Conservation (phyloP, 2,888 invertebrate species). For the Tillus elongatus region DNA sequence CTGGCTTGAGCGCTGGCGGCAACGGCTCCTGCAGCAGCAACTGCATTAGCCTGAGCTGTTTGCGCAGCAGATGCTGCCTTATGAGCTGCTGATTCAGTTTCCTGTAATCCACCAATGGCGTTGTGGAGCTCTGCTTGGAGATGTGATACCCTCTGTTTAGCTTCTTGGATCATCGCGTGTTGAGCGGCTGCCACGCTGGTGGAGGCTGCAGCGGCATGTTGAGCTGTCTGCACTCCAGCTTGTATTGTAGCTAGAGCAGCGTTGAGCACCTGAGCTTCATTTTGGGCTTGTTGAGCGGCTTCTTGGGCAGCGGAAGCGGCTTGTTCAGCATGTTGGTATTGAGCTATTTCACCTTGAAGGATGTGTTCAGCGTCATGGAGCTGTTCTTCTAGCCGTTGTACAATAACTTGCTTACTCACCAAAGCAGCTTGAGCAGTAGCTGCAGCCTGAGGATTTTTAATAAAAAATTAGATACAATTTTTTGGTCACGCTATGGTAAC, state of each 20-base stretch:
- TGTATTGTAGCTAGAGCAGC: slow-evolving; percentile 50
- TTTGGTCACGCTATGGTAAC: too few species aligned
- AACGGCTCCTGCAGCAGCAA: slow-evolving; percentile 60
- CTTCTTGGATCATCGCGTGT: slow-evolving; percentile 62
- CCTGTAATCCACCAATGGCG: slow-evolving; percentile 59
- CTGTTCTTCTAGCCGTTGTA: slow-evolving; percentile 54
- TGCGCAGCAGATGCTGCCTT: slow-evolving; percentile 58
- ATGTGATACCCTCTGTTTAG: slow-evolving; percentile 53
- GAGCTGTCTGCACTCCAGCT: slow-evolving; percentile 58
- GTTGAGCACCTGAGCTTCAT: slow-evolving; percentile 54
- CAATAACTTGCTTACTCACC: slow-evolving; percentile 48
- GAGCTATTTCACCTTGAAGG: slow-evolving; percentile 57
- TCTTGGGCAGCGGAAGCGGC: slow-evolving; percentile 58
- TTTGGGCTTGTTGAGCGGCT: slow-evolving; percentile 60
- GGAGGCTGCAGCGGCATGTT: slow-evolving; percentile 58
- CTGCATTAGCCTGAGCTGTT: slow-evolving; percentile 62
- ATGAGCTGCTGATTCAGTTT: slow-evolving; percentile 57
- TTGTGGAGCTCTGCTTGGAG: slow-evolving; percentile 57
- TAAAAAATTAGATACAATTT: too few species aligned
- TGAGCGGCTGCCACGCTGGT: slow-evolving; percentile 62
- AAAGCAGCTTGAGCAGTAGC: slow-evolving; percentile 54
- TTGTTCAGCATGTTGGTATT: slow-evolving; percentile 59
- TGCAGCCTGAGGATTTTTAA: too few species aligned
- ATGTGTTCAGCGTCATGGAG: slow-evolving; percentile 55
- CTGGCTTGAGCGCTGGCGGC: too few species aligned